phyloP scores from a whole-genome alignment of 1,140 invertebrate genomes.

The Drosophila guanche region DNA sequence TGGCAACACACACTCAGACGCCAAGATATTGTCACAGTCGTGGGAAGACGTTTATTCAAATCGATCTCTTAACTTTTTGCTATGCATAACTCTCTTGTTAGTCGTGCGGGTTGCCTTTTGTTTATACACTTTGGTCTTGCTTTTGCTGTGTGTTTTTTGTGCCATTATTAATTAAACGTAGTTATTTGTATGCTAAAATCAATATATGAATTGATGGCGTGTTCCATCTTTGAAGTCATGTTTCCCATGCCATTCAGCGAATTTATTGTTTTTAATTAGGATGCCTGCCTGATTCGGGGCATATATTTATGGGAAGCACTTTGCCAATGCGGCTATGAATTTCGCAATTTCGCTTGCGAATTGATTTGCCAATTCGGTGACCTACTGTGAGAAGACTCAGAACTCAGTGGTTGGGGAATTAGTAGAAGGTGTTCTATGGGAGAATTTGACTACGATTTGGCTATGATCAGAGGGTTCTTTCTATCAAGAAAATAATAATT shows the following conservation, averaged over 20 bases:
- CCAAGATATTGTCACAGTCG: constrained; percentile 26
- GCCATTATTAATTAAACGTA: constrained; percentile 74
- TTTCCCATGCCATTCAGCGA: constrained; percentile 72
- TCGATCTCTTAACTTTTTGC: constrained; percentile 46
- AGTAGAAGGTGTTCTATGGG: too few species aligned
- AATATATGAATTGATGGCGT: constrained; percentile 63
- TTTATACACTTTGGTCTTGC: constrained; percentile 10
- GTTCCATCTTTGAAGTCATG: constrained; percentile 43
- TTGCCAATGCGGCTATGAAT: background rate
- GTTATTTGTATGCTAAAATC: constrained; percentile 76
- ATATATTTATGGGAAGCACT: constrained; percentile 51
- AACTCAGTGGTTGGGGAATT: too few species aligned
- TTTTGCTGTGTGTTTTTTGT: constrained; percentile 16
- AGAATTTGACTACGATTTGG: too few species aligned
- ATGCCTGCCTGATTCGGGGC: constrained; percentile 36
- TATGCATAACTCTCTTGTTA: constrained; percentile 73
- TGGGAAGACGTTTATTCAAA: constrained; percentile 79
- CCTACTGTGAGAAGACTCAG: too few species aligned
- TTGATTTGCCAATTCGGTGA: constrained; percentile 19
- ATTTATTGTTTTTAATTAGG: constrained; percentile 68
- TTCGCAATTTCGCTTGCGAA: constrained; percentile 46
- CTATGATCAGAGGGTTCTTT: too few species aligned
- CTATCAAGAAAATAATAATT: too few species aligned
- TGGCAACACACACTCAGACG: constrained; percentile 13
- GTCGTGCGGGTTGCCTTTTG: constrained; percentile 25